Percentiles rank a stretch among this genome's conserved stretches.
Conservation (phyloP, 2,888 invertebrate species). For the Temnothorax unifasciatus region DNA sequence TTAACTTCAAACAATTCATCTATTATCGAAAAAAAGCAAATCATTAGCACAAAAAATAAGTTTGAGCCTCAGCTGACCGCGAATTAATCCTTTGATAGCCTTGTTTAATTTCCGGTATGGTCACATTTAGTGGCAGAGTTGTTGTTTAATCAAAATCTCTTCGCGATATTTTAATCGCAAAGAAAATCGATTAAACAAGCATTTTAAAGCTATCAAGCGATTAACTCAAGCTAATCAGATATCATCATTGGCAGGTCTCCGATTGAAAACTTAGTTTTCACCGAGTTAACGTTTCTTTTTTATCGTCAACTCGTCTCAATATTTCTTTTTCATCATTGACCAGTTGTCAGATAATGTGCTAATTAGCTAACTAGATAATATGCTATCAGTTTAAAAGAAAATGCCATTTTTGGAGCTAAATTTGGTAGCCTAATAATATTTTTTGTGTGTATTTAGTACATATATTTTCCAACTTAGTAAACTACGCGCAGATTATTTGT, state of each 20-base stretch:
- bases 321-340: slow-evolving; percentile 82
- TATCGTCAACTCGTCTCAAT: slow-evolving; percentile 71
- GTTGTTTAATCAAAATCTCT: slow-evolving; percentile 13
- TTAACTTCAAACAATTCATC: slow-evolving; percentile 2
- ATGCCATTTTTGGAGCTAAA: no score
- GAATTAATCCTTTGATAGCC: slow-evolving; percentile 73
- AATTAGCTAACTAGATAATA: neutral
- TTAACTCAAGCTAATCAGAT: slow-evolving; percentile 82
- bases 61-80: slow-evolving; percentile 83
- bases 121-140: slow-evolving; percentile 18
- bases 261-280: slow-evolving; percentile 85
- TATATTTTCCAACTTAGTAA: no score
- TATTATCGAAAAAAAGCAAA: neutral
- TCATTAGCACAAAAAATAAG: neutral
- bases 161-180: slow-evolving; percentile 10
- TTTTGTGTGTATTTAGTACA: no score
- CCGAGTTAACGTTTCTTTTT: slow-evolving; percentile 63
- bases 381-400: no score
- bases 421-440: no score
- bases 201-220: slow-evolving; percentile 35
- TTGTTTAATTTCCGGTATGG: slow-evolving; percentile 21
- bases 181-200: neutral
- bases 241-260: slow-evolving; percentile 85
- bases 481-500: no score
- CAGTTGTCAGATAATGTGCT: slow-evolving; percentile 55